Percentiles rank a stretch among this genome's conserved stretches.
Evolutionary conservation across 2,113 vertebrate species (phyloP).

Genomic region (Hemiscyllium ocellatum): DNA sequence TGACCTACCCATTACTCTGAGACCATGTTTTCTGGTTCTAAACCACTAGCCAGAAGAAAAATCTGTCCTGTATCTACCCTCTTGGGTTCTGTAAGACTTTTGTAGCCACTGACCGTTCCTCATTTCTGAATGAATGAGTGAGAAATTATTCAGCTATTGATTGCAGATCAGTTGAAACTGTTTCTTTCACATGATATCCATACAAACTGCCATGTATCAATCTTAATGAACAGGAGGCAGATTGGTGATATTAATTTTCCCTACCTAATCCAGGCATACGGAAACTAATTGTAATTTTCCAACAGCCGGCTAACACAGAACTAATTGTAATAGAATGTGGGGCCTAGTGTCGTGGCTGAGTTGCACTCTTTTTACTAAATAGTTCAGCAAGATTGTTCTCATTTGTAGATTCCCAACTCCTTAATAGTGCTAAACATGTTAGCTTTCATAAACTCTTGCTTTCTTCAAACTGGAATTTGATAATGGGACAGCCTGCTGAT

Average conservation of each 20-base stretch:
- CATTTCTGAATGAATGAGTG: background rate
- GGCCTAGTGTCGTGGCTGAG: background rate
- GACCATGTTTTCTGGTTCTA: no score
- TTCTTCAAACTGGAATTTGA: constrained; percentile 1
- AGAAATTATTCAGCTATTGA: background rate
- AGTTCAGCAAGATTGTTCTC: background rate
- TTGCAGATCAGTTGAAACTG: background rate
- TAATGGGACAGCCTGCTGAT: constrained; percentile 1
- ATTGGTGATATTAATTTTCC: background rate
- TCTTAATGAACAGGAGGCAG: background rate
- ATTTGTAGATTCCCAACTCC: background rate
- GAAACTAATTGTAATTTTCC: background rate
- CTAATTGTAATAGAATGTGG: background rate
- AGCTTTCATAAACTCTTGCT: background rate
- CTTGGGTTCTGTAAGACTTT: no score
- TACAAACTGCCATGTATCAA: background rate
- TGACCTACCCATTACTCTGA: no score
- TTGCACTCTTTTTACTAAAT: background rate
- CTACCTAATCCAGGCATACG: background rate
- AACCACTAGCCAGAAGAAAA: no score
- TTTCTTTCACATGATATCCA: background rate
- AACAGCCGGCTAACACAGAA: background rate
- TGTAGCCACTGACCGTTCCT: background rate
- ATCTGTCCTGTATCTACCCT: no score
- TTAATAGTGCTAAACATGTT: background rate